Evolutionary conservation across 1,140 invertebrate genomes (phyloP).

Genomic region (Delia radicum): DNA sequence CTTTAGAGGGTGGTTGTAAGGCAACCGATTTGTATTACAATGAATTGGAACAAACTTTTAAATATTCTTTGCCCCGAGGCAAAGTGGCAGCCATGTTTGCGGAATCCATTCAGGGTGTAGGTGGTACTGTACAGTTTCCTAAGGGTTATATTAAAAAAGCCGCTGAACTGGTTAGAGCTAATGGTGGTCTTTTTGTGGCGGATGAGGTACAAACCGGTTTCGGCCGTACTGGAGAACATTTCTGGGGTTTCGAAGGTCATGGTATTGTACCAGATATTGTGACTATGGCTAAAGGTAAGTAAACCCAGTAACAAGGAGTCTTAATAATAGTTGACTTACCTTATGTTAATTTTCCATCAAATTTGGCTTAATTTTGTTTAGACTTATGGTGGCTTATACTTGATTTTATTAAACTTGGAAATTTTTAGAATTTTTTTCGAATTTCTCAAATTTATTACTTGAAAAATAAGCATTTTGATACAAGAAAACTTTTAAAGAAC

Average conservation of each 20-base stretch:
- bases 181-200: constrained; percentile 85
- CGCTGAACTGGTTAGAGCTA: constrained; percentile 72
- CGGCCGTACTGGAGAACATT: constrained; percentile 88
- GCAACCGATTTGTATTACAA: constrained; percentile 78
- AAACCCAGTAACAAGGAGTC: not conserved
- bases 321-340: too few species aligned
- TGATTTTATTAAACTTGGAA: not conserved
- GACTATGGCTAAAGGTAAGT: constrained; percentile 77
- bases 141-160: constrained; percentile 83
- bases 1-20: constrained; percentile 61
- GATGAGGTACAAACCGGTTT: constrained; percentile 98
- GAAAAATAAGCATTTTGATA: too few species aligned
- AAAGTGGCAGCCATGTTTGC: constrained; percentile 86
- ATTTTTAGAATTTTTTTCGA: too few species aligned
- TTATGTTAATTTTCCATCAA: not conserved
- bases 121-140: constrained; percentile 89
- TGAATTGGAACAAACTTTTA: constrained; percentile 78
- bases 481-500: too few species aligned
- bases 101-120: constrained; percentile 93
- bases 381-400: not conserved
- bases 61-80: constrained; percentile 71
- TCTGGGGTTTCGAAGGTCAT: constrained; percentile 93
- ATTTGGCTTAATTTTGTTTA: not conserved
- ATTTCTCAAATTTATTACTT: too few species aligned
- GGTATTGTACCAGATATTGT: constrained; percentile 89